Evolutionary conservation across 2,113 vertebrate genomes (phyloP).

Genomic region (Anoplopoma fimbria): DNA sequence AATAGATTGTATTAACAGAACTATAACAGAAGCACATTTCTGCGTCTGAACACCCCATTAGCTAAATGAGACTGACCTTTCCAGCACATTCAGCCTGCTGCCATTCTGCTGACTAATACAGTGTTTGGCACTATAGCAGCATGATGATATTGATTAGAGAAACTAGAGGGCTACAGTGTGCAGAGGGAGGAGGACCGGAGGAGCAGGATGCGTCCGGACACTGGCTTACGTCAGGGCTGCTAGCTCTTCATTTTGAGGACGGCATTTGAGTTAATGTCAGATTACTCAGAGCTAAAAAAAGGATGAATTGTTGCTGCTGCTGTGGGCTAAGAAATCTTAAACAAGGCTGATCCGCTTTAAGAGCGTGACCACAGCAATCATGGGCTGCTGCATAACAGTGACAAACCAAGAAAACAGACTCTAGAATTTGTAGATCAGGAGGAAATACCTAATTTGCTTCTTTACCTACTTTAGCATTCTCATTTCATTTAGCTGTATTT

Average conservation of each 20-base stretch:
- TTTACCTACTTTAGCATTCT: background rate
- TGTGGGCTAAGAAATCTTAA: conserved; percentile 1
- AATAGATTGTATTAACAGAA: background rate
- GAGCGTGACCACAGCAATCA: background rate
- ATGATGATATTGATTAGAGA: conserved; percentile 72
- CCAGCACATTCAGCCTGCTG: conserved; percentile 56
- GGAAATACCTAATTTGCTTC: background rate
- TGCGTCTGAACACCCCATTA: conserved; percentile 62
- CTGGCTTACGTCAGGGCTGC: background rate
- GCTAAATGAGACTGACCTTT: conserved; percentile 69
- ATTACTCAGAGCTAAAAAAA: conserved; percentile 22
- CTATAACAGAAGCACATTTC: conserved; percentile 45
- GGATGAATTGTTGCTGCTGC: conserved; percentile 39
- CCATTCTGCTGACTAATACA: conserved; percentile 76
- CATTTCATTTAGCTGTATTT: background rate
- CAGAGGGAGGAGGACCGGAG: conserved; percentile 40
- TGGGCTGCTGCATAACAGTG: conserved; percentile 12
- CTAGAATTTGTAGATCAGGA: background rate
- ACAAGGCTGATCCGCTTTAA: conserved; percentile 29
- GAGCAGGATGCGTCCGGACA: conserved; percentile 33
- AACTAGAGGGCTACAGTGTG: conserved; percentile 45
- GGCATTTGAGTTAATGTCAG: conserved; percentile 45
- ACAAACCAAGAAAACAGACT: conserved; percentile 6
- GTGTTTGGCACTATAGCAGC: conserved; percentile 63
- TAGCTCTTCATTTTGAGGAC: conserved; percentile 38